Conservation (phyloP, 2,888 invertebrate genomes). For the Bugula neritina region DNA sequence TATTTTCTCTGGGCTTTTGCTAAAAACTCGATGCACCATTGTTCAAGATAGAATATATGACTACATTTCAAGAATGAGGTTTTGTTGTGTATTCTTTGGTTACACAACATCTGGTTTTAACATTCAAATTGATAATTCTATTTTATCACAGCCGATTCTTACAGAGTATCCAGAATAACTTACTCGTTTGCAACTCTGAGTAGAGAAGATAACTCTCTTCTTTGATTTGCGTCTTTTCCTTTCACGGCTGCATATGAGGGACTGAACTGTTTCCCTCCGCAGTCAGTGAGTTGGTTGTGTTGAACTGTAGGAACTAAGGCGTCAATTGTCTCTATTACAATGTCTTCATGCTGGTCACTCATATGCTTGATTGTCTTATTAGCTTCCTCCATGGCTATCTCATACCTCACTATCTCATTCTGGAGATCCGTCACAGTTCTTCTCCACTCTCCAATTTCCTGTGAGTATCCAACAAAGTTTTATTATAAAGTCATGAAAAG, state of each 20-base stretch:
- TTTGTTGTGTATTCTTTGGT: too few relatives aligned
- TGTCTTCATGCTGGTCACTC: background rate
- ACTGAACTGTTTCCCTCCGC: background rate
- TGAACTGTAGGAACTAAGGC: background rate
- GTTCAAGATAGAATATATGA: too few relatives aligned
- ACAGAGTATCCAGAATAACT: background rate
- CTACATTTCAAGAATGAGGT: too few relatives aligned
- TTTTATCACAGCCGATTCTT: too few relatives aligned
- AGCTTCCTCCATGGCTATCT: background rate
- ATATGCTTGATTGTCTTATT: background rate
- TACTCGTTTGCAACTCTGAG: background rate
- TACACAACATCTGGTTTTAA: too few relatives aligned
- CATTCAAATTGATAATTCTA: too few relatives aligned
- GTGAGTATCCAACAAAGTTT: too few relatives aligned
- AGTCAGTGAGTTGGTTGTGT: background rate
- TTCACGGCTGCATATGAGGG: background rate
- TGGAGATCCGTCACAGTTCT: background rate
- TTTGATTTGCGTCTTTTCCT: background rate
- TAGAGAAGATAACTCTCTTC: background rate
- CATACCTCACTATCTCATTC: background rate
- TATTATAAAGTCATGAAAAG: too few relatives aligned
- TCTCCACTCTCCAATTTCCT: background rate
- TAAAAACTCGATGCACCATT: too few relatives aligned
- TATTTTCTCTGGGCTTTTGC: too few relatives aligned
- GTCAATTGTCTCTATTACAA: background rate